Base-by-base conservation (phyloP, 2,113 vertebrate species). In the Phainopepla nitens region DNA sequence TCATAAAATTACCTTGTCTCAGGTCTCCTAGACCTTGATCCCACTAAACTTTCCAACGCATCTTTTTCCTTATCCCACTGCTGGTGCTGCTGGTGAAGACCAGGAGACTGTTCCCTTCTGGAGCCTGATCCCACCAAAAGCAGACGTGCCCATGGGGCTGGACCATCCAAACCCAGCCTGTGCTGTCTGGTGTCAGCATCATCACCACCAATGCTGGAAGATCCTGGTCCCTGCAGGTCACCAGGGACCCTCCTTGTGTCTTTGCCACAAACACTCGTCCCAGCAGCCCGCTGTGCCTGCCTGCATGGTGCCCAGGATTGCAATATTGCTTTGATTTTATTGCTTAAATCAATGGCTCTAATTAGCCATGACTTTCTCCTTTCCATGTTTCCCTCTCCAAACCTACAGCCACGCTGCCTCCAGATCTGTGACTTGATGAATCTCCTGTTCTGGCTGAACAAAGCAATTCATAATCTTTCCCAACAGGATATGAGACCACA, bases 1-100 rank as follows among this genome's bases (percentile, higher is more conserved):
- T 95, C 93, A 75, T 96, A 96, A 97, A 96, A 95, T 88, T 71
- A 41, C 53, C 88, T 82, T 45, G 44, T 56, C 80, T 85, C 76
- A 33, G 64, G 62, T 76, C 93, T 94, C 76, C 90, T 75, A 96
- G 88, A 96, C 95, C 94, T 96, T 96, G 95, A 84, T 88, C 95
- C 90, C 94, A 84, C 90, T 93, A 44, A 97, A 79, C 76, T 73
- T 94, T 88, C 81, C 70, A 71, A 22, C 39, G 36, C 44, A 36
- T 84, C 83, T 36, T 54, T 57, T 80, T 87, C 58, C 35, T 86
- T 27, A 18, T 53, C 66, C 60, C 19, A 17, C 53, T 69, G 58
- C 33, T 54, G 57, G 36, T 25, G 72, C 7, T 81, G 36, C 18
- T n/a, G 80, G 56, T 47, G 81, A 45, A 12, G 47, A 41, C 6